phyloP scores from a whole-genome alignment of 2,797 vertebrate genomes.

The Mormyrops attenuatus region DNA sequence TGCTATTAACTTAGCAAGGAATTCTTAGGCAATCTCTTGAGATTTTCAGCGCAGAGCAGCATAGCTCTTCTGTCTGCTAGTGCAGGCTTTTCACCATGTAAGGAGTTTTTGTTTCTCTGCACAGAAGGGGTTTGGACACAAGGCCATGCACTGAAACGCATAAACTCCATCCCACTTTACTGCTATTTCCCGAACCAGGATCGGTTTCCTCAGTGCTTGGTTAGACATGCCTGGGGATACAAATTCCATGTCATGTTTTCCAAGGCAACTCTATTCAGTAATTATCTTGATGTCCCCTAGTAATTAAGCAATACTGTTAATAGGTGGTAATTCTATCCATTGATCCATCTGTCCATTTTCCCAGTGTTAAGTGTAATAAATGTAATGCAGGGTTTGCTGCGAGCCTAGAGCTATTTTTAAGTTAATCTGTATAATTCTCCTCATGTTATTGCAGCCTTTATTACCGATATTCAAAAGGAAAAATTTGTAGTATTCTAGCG shows the following conservation, averaged over 20 bases:
- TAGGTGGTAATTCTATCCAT: neutral
- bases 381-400: neutral
- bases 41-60: constrained; percentile 44
- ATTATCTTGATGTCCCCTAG: neutral
- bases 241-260: constrained; percentile 22
- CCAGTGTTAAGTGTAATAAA: neutral
- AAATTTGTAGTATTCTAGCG: neutral
- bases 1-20: constrained; percentile 60
- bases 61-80: constrained; percentile 53
- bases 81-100: constrained; percentile 71
- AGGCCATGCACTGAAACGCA: constrained; percentile 16
- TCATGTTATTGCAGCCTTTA: neutral
- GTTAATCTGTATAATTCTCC: neutral
- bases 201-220: neutral
- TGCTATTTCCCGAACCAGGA: neutral
- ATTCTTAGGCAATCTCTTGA: constrained; percentile 60
- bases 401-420: neutral
- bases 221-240: neutral
- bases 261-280: constrained; percentile 8
- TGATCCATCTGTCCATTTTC: neutral
- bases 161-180: constrained; percentile 1
- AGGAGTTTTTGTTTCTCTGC: constrained; percentile 63
- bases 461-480: neutral
- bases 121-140: constrained; percentile 29
- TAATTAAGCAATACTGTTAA: neutral